Evolutionary conservation across 2,888 invertebrate genomes (phyloP).

Genomic region (Polymixis lichenea): DNA sequence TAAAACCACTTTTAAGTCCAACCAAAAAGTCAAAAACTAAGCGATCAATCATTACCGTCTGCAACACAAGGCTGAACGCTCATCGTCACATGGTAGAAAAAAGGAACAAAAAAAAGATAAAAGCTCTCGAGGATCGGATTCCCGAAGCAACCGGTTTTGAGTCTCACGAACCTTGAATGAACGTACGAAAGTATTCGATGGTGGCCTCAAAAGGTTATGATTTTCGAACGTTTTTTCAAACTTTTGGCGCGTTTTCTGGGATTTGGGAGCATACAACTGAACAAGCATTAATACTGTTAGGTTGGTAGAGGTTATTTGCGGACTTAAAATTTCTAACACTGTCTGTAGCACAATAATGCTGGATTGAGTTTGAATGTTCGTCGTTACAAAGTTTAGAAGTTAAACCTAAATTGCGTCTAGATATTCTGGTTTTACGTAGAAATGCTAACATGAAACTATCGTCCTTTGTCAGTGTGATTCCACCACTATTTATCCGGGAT

Average conservation of each 20-base stretch:
- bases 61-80: slow-evolving; percentile 57
- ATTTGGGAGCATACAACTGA: background rate
- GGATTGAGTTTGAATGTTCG: background rate
- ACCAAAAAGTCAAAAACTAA: slow-evolving; percentile 52
- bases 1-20: slow-evolving; percentile 41
- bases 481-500: background rate
- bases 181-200: slow-evolving; percentile 64
- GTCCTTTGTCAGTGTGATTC: background rate
- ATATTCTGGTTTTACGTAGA: background rate
- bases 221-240: slow-evolving; percentile 50
- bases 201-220: slow-evolving; percentile 61
- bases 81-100: slow-evolving; percentile 65
- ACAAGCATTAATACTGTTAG: background rate
- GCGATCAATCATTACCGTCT: slow-evolving; percentile 67
- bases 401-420: background rate
- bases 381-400: background rate
- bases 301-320: background rate
- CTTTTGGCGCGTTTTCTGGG: slow-evolving; percentile 31
- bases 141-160: slow-evolving; percentile 67
- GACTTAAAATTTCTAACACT: background rate
- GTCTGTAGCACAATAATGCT: background rate
- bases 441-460: background rate
- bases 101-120: slow-evolving; percentile 47
- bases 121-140: slow-evolving; percentile 66
- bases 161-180: slow-evolving; percentile 70